Conservation (phyloP, 2,797 vertebrate species). For the Paguma larvata region DNA sequence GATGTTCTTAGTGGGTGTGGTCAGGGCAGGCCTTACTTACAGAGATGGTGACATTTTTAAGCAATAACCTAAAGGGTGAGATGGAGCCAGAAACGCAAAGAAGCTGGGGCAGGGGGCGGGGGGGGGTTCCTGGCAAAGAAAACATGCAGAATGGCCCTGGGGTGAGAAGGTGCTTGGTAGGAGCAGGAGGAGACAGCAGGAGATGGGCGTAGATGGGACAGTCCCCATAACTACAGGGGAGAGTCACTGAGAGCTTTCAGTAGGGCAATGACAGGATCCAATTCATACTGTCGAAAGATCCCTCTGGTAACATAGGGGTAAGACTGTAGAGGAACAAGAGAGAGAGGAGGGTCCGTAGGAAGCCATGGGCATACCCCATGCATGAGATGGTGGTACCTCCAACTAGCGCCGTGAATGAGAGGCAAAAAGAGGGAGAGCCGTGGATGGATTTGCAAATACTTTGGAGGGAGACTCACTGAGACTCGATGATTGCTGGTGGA, state of each 20-base stretch:
- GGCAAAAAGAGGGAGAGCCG: background rate
- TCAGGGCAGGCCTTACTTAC: background rate
- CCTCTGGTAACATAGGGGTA: background rate
- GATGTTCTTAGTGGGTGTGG: background rate
- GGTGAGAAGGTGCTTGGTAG: background rate
- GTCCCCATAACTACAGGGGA: background rate
- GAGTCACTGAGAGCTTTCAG: background rate
- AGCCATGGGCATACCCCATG: too few species aligned
- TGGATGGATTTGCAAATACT: background rate
- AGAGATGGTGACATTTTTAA: background rate
- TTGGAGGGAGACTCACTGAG: background rate
- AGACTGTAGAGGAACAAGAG: too few species aligned
- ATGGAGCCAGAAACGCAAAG: background rate
- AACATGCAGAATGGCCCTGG: background rate
- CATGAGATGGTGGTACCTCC: background rate
- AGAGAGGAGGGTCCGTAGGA: background rate
- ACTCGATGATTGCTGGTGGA: background rate
- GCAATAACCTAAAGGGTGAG: background rate
- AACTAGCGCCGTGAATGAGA: background rate
- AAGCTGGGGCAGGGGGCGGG: too few species aligned
- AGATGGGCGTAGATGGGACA: rapidly evolving
- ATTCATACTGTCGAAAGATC: background rate
- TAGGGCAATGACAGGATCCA: too few species aligned
- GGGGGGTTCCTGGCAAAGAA: background rate
- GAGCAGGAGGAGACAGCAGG: background rate